phyloP scores from a whole-genome alignment of 2,797 vertebrate species.

The Gymnopithys bicolor region DNA sequence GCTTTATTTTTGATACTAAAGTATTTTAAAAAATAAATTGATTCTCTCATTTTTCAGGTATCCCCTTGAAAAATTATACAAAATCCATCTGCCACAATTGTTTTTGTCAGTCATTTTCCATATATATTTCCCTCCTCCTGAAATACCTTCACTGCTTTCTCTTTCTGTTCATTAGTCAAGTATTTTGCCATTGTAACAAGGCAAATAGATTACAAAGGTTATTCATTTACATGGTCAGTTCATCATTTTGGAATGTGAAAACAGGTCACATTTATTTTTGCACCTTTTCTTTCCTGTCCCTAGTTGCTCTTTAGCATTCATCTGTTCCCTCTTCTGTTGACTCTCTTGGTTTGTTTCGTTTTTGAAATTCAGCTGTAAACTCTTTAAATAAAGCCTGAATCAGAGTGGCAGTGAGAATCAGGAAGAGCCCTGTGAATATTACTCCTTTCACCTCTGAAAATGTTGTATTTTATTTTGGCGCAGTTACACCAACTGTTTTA shows the following conservation, averaged over 20 bases:
- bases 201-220: not conserved
- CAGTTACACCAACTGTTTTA: not conserved
- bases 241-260: not conserved
- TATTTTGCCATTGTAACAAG: not conserved
- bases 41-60: not conserved
- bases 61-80: not conserved
- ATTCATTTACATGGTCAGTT: not conserved
- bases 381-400: not conserved
- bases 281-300: not conserved
- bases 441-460: not conserved
- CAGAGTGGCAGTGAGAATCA: not conserved
- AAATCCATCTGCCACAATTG: not conserved
- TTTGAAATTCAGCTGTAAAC: not conserved
- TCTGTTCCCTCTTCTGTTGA: not conserved
- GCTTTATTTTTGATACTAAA: not conserved
- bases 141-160: not conserved
- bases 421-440: not conserved
- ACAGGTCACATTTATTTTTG: not conserved
- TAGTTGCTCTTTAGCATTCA: not conserved
- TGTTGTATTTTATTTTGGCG: not conserved
- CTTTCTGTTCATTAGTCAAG: not conserved
- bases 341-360: not conserved
- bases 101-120: not conserved
- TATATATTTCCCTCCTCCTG: not conserved
- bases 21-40: not conserved